A percentile compares a stretch with the other conserved stretches of the same genome.
phyloP scores from a whole-genome alignment of 2,888 invertebrate species.

The Dugesia japonica region DNA sequence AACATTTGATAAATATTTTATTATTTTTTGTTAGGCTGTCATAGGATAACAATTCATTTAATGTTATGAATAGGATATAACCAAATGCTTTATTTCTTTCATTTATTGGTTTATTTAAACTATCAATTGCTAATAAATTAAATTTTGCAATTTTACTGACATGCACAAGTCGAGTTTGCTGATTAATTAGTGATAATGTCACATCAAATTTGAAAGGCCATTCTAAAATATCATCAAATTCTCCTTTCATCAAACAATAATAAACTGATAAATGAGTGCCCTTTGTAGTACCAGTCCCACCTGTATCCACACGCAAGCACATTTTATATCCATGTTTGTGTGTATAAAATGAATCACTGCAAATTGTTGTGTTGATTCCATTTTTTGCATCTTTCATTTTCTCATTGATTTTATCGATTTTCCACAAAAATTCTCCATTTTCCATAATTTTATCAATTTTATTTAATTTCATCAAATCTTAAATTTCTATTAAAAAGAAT shows the following conservation, averaged over 20 bases:
- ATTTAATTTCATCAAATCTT: no score
- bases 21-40: no score
- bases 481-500: no score
- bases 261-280: slow-evolving; percentile 11
- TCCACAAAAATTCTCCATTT: background rate
- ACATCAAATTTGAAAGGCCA: slow-evolving; percentile 17
- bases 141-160: no score
- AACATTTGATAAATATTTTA: no score
- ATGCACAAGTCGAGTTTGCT: background rate
- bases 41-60: no score
- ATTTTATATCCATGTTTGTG: slow-evolving; percentile 23
- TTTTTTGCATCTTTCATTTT: background rate
- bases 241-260: background rate
- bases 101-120: no score
- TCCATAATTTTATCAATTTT: no score
- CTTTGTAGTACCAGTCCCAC: background rate
- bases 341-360: background rate
- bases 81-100: no score
- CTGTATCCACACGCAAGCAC: background rate
- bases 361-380: background rate
- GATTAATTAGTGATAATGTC: background rate
- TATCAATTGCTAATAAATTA: no score
- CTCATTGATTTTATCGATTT: no score
- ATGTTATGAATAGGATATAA: no score
- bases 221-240: background rate